phyloP scores from a whole-genome alignment of 2,797 vertebrate genomes.

The Syngnathus rostellatus region DNA sequence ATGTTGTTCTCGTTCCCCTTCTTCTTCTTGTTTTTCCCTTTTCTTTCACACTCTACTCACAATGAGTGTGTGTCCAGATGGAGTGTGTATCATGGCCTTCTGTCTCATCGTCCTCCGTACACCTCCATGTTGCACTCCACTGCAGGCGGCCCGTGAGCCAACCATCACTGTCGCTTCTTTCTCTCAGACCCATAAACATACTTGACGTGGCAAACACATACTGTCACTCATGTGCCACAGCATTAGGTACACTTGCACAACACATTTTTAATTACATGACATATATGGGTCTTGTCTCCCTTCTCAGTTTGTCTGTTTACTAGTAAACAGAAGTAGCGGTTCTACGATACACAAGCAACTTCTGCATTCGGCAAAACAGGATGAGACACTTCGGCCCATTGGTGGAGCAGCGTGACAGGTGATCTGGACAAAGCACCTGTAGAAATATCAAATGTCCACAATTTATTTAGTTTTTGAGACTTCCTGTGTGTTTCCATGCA shows the following conservation, averaged over 20 bases:
- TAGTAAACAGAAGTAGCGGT: too few species aligned
- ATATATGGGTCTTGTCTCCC: too few species aligned
- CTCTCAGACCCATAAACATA: slow-evolving; percentile 1
- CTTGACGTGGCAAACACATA: neutral
- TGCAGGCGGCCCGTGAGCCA: slow-evolving; percentile 19
- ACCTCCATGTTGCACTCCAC: slow-evolving; percentile 47
- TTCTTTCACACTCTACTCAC: slow-evolving; percentile 53
- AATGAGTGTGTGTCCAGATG: slow-evolving; percentile 60
- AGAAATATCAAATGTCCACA: too few species aligned
- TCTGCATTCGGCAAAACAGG: too few species aligned
- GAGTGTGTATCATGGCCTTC: slow-evolving; percentile 55
- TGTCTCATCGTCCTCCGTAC: slow-evolving; percentile 48
- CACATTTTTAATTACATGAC: too few species aligned
- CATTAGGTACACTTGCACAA: neutral
- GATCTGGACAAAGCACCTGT: too few species aligned
- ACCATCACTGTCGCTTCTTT: slow-evolving; percentile 9
- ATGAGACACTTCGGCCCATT: too few species aligned
- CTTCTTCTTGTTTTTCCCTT: neutral
- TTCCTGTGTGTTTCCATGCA: too few species aligned
- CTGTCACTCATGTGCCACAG: neutral
- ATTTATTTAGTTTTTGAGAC: too few species aligned
- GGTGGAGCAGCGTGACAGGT: too few species aligned
- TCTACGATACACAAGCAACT: too few species aligned
- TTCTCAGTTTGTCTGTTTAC: too few species aligned
- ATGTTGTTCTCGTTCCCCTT: slow-evolving; percentile 14